A percentile compares a stretch with the other conserved stretches of the same genome.
Evolutionary conservation across 2,888 invertebrate species (phyloP).

Genomic region (Scaptomyza caliginosa): DNA sequence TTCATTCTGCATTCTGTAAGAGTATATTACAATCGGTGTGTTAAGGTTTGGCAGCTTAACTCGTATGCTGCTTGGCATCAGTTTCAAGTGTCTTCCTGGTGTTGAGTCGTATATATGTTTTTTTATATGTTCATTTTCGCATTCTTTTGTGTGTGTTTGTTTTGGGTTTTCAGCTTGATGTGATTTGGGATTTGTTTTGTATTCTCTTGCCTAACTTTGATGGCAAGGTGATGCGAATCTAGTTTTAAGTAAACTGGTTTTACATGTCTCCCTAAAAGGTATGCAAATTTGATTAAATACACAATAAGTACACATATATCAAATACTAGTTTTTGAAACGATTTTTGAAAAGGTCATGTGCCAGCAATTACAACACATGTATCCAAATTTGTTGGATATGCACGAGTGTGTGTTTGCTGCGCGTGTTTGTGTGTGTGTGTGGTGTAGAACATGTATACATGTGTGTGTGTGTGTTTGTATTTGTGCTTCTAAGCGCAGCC

Average conservation of each 20-base stretch:
- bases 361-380: constrained; percentile 64
- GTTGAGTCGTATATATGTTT: constrained; percentile 15
- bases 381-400: constrained; percentile 39
- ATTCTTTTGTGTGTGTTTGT: constrained; percentile 50
- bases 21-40: neutral
- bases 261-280: constrained; percentile 5
- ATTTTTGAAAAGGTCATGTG: constrained; percentile 58
- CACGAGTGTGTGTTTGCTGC: constrained; percentile 9
- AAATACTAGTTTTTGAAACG: neutral
- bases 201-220: constrained; percentile 17
- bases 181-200: constrained; percentile 58
- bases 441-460: too few relatives aligned
- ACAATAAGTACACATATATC: neutral
- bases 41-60: constrained; percentile 39
- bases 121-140: constrained; percentile 59
- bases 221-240: constrained; percentile 37
- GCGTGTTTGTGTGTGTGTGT: constrained; percentile 3
- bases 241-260: constrained; percentile 25
- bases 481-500: constrained; percentile 64
- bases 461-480: constrained; percentile 26
- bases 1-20: neutral
- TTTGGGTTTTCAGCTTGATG: constrained; percentile 30
- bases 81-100: constrained; percentile 57
- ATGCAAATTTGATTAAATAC: constrained; percentile 10
- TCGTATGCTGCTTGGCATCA: constrained; percentile 48